phyloP scores from a whole-genome alignment of 1,140 invertebrate species.

The Diabrotica undecimpunctata region DNA sequence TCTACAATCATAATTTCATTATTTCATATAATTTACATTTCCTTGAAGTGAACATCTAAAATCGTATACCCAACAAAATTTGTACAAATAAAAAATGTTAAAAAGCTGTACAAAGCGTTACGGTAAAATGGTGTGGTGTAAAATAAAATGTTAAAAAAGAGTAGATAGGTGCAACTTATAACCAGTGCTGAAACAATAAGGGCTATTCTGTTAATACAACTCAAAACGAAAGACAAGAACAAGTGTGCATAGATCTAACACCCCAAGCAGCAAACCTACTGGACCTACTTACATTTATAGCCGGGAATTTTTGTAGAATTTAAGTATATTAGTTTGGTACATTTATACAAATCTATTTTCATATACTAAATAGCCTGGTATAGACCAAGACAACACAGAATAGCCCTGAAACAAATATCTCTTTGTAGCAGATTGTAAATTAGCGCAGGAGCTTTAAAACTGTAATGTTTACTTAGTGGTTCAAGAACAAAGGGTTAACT shows the following conservation, averaged over 20 bases:
- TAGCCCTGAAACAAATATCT: slow-evolving; percentile 18
- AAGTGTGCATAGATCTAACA: neutral
- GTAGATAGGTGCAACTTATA: no score
- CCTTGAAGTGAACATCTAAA: no score
- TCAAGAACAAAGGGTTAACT: no score
- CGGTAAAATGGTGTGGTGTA: no score
- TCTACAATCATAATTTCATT: no score
- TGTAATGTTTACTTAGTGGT: no score
- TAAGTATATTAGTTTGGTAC: slow-evolving; percentile 7
- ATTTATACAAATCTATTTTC: neutral
- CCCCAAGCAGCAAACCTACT: slow-evolving; percentile 7
- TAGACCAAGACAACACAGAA: slow-evolving; percentile 15
- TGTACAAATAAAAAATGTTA: no score
- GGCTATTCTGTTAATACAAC: slow-evolving; percentile 14
- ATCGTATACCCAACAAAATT: no score
- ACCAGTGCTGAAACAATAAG: neutral
- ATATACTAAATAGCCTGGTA: neutral
- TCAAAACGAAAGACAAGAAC: neutral
- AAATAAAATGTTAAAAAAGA: no score
- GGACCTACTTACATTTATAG: neutral
- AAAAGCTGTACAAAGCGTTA: no score
- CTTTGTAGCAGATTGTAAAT: neutral
- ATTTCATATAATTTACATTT: no score
- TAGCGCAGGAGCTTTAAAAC: no score
- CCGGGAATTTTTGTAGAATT: neutral